A percentile compares a stretch with the other conserved stretches of the same genome.
phyloP scores from a whole-genome alignment of 2,888 invertebrate genomes.

The Hypercompe scribonia region DNA sequence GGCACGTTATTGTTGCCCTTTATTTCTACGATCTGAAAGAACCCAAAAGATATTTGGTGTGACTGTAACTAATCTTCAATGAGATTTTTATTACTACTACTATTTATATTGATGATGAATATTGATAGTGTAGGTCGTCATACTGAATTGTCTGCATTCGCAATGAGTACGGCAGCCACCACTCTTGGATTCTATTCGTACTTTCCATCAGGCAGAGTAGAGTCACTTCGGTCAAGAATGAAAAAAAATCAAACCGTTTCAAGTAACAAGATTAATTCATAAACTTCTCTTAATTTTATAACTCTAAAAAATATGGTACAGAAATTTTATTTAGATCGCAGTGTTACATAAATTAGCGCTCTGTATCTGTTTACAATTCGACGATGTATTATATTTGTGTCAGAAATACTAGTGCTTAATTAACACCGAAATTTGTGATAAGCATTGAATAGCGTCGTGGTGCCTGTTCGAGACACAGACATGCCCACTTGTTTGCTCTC shows the following conservation, averaged over 20 bases:
- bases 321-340: not conserved
- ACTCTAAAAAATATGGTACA: not conserved
- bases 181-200: too few relatives aligned
- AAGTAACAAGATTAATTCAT: not conserved
- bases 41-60: not conserved
- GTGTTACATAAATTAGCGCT: not conserved
- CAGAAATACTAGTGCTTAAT: constrained; percentile 46
- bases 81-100: too few relatives aligned
- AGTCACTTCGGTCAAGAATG: too few relatives aligned
- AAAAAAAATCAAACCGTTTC: too few relatives aligned
- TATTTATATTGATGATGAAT: too few relatives aligned
- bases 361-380: constrained; percentile 1
- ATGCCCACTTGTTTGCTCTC: constrained; percentile 45
- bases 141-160: too few relatives aligned
- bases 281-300: not conserved
- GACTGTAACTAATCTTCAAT: too few relatives aligned
- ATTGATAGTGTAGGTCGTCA: too few relatives aligned
- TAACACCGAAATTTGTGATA: constrained; percentile 47
- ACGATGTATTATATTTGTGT: constrained; percentile 23
- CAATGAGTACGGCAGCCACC: too few relatives aligned
- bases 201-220: too few relatives aligned
- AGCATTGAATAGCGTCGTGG: constrained; percentile 48
- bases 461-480: constrained; percentile 58
- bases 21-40: not conserved
- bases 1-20: too few relatives aligned